Conservation (phyloP, 1,140 invertebrate species). For the Neomicropteryx cornuta region DNA sequence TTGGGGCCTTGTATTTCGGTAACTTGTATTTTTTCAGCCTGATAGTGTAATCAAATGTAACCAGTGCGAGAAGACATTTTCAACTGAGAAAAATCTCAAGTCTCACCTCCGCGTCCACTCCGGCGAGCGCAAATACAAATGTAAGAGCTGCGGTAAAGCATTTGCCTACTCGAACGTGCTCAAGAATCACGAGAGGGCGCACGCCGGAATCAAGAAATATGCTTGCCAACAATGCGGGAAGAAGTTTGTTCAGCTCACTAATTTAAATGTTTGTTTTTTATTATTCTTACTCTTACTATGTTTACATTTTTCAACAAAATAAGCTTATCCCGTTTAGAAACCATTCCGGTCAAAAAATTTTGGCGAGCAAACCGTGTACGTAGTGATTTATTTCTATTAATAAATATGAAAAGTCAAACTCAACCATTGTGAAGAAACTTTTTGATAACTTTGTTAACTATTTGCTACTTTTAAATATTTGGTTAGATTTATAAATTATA, state of each 20-base stretch:
- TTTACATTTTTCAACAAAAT: neutral
- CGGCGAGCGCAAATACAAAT: slow-evolving; percentile 71
- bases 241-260: slow-evolving; percentile 33
- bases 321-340: neutral
- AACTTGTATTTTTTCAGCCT: slow-evolving; percentile 23
- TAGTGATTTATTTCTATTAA: neutral
- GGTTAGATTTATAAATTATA: no score
- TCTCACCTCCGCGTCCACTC: slow-evolving; percentile 68
- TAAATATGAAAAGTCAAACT: neutral
- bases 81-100: slow-evolving; percentile 28
- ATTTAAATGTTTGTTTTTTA: slow-evolving; percentile 21
- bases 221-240: slow-evolving; percentile 35
- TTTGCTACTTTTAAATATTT: no score
- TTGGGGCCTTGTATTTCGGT: neutral
- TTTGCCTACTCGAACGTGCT: slow-evolving; percentile 44
- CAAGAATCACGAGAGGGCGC: slow-evolving; percentile 37
- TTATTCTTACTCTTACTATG: neutral
- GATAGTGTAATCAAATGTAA: slow-evolving; percentile 37
- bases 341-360: neutral
- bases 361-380: neutral
- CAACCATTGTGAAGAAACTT: no score
- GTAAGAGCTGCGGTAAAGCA: slow-evolving; percentile 60
- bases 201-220: slow-evolving; percentile 32
- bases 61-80: slow-evolving; percentile 35
- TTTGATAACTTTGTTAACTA: no score